Base-by-base conservation (phyloP, 2,113 vertebrate species). In the Rhipidura dahli region DNA sequence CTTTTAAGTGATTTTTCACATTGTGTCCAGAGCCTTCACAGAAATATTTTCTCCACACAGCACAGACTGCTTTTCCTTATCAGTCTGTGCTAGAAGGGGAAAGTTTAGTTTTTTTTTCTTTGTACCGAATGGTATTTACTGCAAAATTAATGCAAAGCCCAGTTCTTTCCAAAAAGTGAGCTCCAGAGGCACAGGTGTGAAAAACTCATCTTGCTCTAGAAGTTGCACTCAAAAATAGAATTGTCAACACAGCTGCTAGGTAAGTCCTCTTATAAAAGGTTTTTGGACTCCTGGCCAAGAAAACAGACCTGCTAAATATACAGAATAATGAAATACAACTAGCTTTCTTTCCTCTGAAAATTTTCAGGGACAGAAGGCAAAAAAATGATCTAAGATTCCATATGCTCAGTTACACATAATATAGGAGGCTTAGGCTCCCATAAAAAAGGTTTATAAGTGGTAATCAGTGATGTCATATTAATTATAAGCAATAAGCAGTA, bases 161-260 rank as follows among this genome's bases (percentile, higher is more conserved):
- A 49, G 12, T 87, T 69, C 64, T 71, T 83, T 92, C 72, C 83
- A 92, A 87, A 94, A 86, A 80, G 54, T 63, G 86, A 88, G 64
- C 72, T 97, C 94, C 83, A 96, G 80, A 92, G 69, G 49, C 95
- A 89, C 92, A 96, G 86, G 93, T 96, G 92, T 93, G 80, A 95
- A 96, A 96, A 96, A 73, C 61, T 90, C 80, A 23, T 95, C 94
- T 83, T 86, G 10, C 90, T 94, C 77, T 93, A 91, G 86, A 94
- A 94, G 83, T 79, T 91, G 61, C 31, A 65, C 53, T 95, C 89
- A 94, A 87, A 95, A 95, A 93, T 89, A 87, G 72, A 92, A 93
- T 91, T 92, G 80, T 96, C 94, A 96, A 92, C 91, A 92, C 95
- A 97, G 95, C 94, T 96, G 95, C 56, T 94, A 82, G 76, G 15